These are phyloP conservation scores for Venustaconcha ellipsiformis DNA, from an alignment of 1,140 invertebrate genomes.

Conservation along the genomic window DNA sequence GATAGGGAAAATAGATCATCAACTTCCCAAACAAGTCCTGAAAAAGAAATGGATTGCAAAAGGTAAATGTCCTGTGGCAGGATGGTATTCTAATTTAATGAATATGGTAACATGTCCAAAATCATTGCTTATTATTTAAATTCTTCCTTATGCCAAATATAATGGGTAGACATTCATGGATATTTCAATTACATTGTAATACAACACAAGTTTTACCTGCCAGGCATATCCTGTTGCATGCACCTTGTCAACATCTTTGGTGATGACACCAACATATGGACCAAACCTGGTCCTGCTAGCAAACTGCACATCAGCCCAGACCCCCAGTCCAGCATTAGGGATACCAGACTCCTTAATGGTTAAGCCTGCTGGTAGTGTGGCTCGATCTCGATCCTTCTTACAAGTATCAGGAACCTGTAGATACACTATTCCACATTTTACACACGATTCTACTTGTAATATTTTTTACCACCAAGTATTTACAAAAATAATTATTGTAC, in stretches of 20 bases:
- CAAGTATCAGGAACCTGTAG: too few relatives aligned
- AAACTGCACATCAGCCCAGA: not conserved
- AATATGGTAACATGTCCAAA: not conserved
- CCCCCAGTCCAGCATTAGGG: constrained; percentile 12
- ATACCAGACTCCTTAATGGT: constrained; percentile 6
- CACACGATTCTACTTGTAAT: too few relatives aligned
- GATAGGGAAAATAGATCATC: too few relatives aligned
- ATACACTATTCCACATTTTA: too few relatives aligned
- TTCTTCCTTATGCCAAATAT: too few relatives aligned
- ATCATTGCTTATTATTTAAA: not conserved
- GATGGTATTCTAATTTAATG: not conserved
- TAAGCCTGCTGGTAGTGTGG: too few relatives aligned
- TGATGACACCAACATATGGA: constrained; percentile 8
- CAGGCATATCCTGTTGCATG: constrained; percentile 21
- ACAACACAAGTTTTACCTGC: constrained; percentile 14
- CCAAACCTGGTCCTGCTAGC: constrained; percentile 13
- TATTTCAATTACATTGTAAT: not conserved
- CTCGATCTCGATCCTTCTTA: too few relatives aligned
- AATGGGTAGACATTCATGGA: not conserved
- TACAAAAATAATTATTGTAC: too few relatives aligned
- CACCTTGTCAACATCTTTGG: constrained; percentile 7
- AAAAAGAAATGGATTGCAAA: too few relatives aligned
- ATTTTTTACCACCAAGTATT: too few relatives aligned
- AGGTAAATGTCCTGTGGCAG: too few relatives aligned
- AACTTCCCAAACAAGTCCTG: too few relatives aligned